Evolutionary conservation across 2,888 invertebrate species (phyloP).

Genomic region (Tetramorium bicarinatum): DNA sequence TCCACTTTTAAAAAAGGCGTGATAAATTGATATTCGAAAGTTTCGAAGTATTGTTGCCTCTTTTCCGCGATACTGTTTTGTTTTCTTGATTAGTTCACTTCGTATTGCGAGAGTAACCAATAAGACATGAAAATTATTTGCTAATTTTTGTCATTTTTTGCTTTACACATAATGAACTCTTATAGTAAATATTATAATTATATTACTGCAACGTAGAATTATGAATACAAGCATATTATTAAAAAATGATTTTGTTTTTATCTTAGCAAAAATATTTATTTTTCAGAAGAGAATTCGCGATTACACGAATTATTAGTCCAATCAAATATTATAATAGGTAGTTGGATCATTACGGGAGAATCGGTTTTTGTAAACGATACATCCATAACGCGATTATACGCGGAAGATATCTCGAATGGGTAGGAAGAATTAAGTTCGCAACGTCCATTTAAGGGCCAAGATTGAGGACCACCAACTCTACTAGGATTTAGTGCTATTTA

Average conservation of each 20-base stretch:
- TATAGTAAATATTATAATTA: conserved; percentile 1
- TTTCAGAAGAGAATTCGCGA: conserved; percentile 3
- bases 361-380: conserved; percentile 28
- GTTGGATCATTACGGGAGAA: conserved; percentile 57
- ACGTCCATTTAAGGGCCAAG: conserved; percentile 66
- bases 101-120: no score
- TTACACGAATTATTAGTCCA: conserved; percentile 4
- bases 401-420: conserved; percentile 56
- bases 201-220: neutral
- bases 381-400: conserved; percentile 48
- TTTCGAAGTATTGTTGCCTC: no score
- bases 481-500: no score
- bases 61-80: no score
- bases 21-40: no score
- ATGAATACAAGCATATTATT: neutral
- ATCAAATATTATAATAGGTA: conserved; percentile 18
- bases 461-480: conserved; percentile 31
- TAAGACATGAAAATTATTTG: no score
- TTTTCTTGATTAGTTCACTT: no score
- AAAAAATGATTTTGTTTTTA: neutral
- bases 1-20: no score
- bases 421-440: conserved; percentile 63
- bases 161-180: neutral
- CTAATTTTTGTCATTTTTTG: no score
- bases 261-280: neutral